Evolutionary conservation across 2,113 vertebrate species (phyloP).

Genomic region (Petrocephalus microphthalmus): DNA sequence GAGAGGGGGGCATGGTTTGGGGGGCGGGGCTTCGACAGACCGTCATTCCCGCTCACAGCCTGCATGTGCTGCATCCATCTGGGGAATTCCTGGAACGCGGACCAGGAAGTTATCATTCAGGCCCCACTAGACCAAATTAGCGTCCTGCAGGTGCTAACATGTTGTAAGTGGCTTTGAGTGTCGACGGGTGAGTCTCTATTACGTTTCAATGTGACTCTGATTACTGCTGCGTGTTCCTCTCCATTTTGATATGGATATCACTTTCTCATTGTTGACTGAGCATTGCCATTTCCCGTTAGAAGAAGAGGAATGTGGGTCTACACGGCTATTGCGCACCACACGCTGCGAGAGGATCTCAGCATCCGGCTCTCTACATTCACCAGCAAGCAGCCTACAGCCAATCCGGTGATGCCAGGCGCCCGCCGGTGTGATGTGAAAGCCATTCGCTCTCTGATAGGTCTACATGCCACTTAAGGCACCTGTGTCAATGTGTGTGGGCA

Average conservation of each 20-base stretch:
- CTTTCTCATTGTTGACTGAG: background rate
- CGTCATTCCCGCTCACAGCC: background rate
- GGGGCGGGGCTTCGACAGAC: constrained; percentile 18
- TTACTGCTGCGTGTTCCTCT: constrained; percentile 12
- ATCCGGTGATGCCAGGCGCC: background rate
- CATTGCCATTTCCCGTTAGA: background rate
- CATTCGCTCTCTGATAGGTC: background rate
- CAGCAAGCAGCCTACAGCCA: background rate
- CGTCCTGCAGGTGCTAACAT: constrained; percentile 36
- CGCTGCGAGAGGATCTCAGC: background rate
- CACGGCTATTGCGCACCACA: background rate
- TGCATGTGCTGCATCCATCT: constrained; percentile 17
- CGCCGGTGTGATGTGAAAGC: background rate
- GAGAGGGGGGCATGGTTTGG: constrained; percentile 26
- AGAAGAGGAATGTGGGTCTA: background rate
- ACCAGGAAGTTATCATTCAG: constrained; percentile 64
- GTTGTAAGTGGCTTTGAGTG: constrained; percentile 26
- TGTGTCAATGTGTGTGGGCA: too few species aligned
- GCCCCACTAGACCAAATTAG: constrained; percentile 48
- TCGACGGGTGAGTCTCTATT: constrained; percentile 32
- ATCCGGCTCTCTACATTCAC: background rate
- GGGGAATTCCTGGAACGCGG: constrained; percentile 67
- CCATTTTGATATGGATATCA: background rate
- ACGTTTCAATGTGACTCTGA: background rate
- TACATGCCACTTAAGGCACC: background rate